Evolutionary conservation across 2,888 invertebrate species (phyloP).

Genomic region (Trichopoda pennipes): DNA sequence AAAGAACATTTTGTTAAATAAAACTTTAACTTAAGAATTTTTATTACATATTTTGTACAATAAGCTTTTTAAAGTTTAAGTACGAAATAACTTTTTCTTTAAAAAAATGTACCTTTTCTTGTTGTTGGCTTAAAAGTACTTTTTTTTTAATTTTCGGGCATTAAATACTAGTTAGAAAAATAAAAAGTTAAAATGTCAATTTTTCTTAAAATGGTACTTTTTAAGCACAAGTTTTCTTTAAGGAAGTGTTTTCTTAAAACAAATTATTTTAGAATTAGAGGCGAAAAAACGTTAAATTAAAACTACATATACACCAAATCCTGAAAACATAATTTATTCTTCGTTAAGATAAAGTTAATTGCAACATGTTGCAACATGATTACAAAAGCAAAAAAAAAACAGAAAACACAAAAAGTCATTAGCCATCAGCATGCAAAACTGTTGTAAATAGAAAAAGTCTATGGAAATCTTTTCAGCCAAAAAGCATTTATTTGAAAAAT

Average conservation of each 20-base stretch:
- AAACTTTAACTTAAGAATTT: no score
- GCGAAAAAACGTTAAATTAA: no score
- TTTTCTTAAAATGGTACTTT: neutral
- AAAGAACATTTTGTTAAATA: no score
- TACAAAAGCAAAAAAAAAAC: neutral
- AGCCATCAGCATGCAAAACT: conserved; percentile 47
- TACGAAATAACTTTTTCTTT: no score
- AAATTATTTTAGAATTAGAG: no score
- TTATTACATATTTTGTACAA: no score
- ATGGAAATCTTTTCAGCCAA: conserved; percentile 10
- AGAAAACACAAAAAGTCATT: conserved; percentile 42
- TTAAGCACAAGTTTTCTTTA: neutral
- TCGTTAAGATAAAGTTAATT: conserved; percentile 35
- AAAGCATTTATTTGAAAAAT: conserved; percentile 56
- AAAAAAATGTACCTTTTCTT: no score
- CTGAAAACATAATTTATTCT: neutral
- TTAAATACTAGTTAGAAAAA: no score
- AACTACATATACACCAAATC: neutral
- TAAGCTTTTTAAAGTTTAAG: no score
- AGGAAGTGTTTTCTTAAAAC: neutral
- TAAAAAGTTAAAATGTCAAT: no score
- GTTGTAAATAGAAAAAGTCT: conserved; percentile 14
- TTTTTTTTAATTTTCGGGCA: no score
- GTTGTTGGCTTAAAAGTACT: no score
- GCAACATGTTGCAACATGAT: conserved; percentile 47